These are phyloP conservation scores for Dynastes hyllus DNA, from an alignment of 2,888 invertebrate genomes.

Conservation along the genomic window DNA sequence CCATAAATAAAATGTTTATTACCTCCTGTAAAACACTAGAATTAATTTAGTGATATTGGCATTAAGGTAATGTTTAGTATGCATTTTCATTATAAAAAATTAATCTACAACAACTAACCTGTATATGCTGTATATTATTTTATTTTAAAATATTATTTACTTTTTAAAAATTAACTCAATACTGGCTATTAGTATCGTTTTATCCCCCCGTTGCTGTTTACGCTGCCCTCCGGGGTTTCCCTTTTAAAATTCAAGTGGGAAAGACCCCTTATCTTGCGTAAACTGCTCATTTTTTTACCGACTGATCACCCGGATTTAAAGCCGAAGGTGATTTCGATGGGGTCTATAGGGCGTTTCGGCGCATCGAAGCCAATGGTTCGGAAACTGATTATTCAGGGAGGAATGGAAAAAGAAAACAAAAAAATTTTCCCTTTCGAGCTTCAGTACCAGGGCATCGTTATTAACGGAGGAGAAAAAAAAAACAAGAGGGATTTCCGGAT, in stretches of 20 bases:
- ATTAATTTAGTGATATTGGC: too few species aligned
- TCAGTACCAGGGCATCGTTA: slow-evolving; percentile 8
- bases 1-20: too few species aligned
- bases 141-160: too few species aligned
- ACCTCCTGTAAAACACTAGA: too few species aligned
- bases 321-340: slow-evolving; percentile 43
- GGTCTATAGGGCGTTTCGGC: slow-evolving; percentile 34
- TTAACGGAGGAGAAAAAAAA: slow-evolving; percentile 23
- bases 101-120: too few species aligned
- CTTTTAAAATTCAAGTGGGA: slow-evolving; percentile 12
- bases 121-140: too few species aligned
- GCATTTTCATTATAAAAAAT: too few species aligned
- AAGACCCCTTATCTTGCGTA: slow-evolving; percentile 23
- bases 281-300: slow-evolving; percentile 42
- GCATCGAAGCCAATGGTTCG: slow-evolving; percentile 33
- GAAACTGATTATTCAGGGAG: slow-evolving; percentile 46
- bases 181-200: background rate
- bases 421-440: too few species aligned
- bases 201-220: background rate
- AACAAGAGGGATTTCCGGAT: slow-evolving; percentile 3
- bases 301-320: slow-evolving; percentile 44
- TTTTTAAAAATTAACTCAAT: background rate
- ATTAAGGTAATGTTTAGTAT: too few species aligned
- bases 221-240: slow-evolving; percentile 1
- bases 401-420: slow-evolving; percentile 31